Evolutionary conservation across 2,888 invertebrate species (phyloP).

Genomic region (Galeruca laticollis): DNA sequence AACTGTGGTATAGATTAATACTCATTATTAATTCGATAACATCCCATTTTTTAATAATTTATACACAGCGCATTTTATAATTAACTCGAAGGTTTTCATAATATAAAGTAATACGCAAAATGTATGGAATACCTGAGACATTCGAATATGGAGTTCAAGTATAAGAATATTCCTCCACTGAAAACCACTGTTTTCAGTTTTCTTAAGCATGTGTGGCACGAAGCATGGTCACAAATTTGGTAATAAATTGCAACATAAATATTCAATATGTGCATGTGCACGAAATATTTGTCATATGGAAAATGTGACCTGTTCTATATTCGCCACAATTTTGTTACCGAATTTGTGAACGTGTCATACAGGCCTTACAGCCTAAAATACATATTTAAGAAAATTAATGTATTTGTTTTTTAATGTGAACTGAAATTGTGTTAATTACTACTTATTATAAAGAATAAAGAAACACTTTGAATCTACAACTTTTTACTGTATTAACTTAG

Average conservation of each 20-base stretch:
- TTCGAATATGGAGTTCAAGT: neutral
- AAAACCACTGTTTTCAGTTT: constrained; percentile 1
- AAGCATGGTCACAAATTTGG: neutral
- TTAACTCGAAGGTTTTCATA: neutral
- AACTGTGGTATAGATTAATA: neutral
- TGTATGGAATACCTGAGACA: neutral
- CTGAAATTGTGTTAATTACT: neutral
- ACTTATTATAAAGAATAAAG: neutral
- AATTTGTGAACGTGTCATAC: neutral
- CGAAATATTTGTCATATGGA: constrained; percentile 3
- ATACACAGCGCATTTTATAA: neutral
- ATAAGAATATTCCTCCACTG: constrained; percentile 4
- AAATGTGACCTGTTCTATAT: no score
- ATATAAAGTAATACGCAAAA: neutral
- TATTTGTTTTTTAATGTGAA: constrained; percentile 6
- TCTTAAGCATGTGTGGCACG: neutral
- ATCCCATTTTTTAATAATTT: neutral
- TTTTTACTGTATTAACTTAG: no score
- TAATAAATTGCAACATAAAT: neutral
- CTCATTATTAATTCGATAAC: neutral
- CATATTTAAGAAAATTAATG: neutral
- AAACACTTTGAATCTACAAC: no score
- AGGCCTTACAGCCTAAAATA: neutral
- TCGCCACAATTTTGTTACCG: no score
- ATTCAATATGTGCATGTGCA: constrained; percentile 4